These are phyloP conservation scores for Eurois occulta DNA, from an alignment of 2,888 invertebrate genomes.

Conservation along the genomic window DNA sequence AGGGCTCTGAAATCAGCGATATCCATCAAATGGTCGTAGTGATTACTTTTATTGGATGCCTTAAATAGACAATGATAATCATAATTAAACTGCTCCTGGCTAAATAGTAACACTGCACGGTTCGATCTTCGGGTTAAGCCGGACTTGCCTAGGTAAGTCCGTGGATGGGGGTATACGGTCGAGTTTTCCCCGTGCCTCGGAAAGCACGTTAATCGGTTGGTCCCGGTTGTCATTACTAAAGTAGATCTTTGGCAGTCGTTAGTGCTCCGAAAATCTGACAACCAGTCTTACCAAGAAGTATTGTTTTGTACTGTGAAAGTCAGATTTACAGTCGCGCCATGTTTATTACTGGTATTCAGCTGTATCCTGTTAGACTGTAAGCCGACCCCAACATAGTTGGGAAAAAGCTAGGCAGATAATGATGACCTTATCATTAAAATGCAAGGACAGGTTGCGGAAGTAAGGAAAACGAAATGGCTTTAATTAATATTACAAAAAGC, in stretches of 20 bases:
- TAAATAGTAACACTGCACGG: neutral
- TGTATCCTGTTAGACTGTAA: neutral
- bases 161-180: no score
- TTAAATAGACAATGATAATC: neutral
- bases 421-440: neutral
- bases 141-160: neutral
- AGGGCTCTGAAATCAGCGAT: constrained; percentile 48
- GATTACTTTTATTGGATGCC: neutral
- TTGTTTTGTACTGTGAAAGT: neutral
- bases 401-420: neutral
- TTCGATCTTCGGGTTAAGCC: neutral
- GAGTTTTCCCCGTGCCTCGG: neutral
- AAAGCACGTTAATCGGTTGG: neutral
- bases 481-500: neutral
- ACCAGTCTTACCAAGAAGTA: neutral
- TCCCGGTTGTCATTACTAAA: neutral
- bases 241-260: neutral
- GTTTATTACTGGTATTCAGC: neutral
- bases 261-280: neutral
- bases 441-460: neutral
- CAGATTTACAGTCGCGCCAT: neutral
- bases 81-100: neutral
- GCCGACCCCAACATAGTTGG: no score
- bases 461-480: neutral
- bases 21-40: neutral